Conservation (phyloP, 2,113 vertebrate species). For the Chrysochloris asiatica region DNA sequence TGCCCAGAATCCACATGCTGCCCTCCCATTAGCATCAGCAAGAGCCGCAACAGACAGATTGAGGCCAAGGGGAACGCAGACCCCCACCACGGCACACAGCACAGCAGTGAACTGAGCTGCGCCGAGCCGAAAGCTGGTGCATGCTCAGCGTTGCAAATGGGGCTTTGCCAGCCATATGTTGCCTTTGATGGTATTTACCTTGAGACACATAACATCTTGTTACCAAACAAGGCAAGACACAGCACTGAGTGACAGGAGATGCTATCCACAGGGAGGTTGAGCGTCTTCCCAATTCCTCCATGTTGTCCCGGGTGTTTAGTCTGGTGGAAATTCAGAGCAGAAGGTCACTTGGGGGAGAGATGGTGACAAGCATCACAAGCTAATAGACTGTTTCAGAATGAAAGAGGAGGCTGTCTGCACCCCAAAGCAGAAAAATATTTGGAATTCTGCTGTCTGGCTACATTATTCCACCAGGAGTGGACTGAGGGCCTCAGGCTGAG, state of each 20-base stretch:
- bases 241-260: background rate
- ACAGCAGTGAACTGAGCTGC: background rate
- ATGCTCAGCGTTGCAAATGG: background rate
- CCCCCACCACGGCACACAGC: fast-evolving
- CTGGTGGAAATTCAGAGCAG: background rate
- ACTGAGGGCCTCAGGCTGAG: background rate
- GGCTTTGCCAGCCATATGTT: background rate
- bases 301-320: background rate
- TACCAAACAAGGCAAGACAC: slow-evolving; percentile 32
- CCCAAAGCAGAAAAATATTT: background rate
- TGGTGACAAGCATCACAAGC: background rate
- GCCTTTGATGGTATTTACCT: background rate
- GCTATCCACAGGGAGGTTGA: background rate
- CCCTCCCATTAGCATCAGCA: background rate
- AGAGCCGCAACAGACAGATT: background rate
- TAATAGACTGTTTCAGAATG: background rate
- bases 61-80: background rate
- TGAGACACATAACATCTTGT: background rate
- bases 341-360: slow-evolving; percentile 7
- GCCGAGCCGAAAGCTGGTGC: background rate
- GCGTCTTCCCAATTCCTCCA: background rate
- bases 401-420: background rate
- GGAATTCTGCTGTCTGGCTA: background rate
- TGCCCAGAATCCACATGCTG: background rate
- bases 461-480: background rate